Conservation (phyloP, 2,113 vertebrate genomes). For the Garra rufa region DNA sequence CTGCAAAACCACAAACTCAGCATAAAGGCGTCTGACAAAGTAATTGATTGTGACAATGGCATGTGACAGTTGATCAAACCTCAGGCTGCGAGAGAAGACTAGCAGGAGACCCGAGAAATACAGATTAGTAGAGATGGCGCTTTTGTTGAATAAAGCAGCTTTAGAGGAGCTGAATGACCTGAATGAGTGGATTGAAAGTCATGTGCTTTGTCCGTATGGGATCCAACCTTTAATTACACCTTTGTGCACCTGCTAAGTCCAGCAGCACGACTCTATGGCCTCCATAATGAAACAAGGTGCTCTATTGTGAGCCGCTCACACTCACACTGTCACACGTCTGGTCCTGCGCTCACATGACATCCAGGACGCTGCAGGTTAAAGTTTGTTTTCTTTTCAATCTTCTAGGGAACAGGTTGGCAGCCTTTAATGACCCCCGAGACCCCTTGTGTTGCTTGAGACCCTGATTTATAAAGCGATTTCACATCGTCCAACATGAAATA, state of each 20-base stretch:
- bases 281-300: constrained; percentile 10
- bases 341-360: neutral
- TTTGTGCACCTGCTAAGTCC: constrained; percentile 11
- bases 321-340: constrained; percentile 12
- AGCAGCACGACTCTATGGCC: neutral
- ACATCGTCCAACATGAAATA: neutral
- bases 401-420: too few species aligned
- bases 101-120: neutral
- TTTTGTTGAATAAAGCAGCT: constrained; percentile 13
- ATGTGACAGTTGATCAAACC: constrained; percentile 8
- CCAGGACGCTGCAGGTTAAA: neutral
- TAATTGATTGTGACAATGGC: constrained; percentile 8
- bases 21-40: neutral
- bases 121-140: neutral
- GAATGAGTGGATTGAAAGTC: constrained; percentile 10
- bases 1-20: neutral
- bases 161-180: neutral
- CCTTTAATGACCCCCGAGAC: neutral
- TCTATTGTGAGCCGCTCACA: constrained; percentile 1
- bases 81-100: neutral
- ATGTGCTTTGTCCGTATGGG: constrained; percentile 16
- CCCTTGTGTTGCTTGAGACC: neutral
- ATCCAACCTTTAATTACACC: constrained; percentile 34
- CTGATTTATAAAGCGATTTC: neutral
- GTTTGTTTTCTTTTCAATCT: neutral